Evolutionary conservation across 2,113 vertebrate species (phyloP).

Genomic region (Alexandromys fortis): DNA sequence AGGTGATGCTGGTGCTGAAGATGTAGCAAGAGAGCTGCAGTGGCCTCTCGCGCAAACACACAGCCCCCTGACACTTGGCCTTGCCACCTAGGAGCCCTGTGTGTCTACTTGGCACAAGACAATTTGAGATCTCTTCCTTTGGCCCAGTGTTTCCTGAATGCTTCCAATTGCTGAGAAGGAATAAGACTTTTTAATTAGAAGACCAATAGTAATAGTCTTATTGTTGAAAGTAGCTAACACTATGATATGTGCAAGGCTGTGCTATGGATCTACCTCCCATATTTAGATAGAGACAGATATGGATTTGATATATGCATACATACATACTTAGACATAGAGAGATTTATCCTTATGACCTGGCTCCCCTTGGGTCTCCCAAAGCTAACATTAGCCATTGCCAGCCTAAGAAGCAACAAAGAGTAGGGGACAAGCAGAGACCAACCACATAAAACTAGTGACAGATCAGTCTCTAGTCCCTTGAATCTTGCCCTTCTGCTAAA

Average conservation of each 20-base stretch:
- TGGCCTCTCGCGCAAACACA: neutral
- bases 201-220: neutral
- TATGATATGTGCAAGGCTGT: neutral
- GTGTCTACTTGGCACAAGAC: neutral
- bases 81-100: neutral
- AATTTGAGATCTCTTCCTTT: neutral
- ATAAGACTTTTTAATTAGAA: neutral
- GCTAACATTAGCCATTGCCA: neutral
- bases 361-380: neutral
- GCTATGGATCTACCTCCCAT: neutral
- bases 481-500: slow-evolving; percentile 22
- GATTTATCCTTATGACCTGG: neutral
- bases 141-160: slow-evolving; percentile 17
- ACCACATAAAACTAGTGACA: neutral
- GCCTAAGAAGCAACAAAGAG: neutral
- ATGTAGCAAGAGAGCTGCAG: neutral
- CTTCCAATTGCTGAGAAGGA: neutral
- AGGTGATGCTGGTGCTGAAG: fast-evolving
- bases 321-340: neutral
- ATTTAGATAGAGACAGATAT: neutral
- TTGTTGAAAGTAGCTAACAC: neutral
- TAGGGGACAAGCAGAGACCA: neutral
- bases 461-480: slow-evolving; percentile 8
- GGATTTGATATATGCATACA: neutral
- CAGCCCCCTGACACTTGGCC: neutral